Percentiles rank a stretch among this genome's conserved stretches.
These are phyloP conservation scores for Heterodera carotae DNA, from an alignment of 1,140 invertebrate genomes.

Conservation along the genomic window DNA sequence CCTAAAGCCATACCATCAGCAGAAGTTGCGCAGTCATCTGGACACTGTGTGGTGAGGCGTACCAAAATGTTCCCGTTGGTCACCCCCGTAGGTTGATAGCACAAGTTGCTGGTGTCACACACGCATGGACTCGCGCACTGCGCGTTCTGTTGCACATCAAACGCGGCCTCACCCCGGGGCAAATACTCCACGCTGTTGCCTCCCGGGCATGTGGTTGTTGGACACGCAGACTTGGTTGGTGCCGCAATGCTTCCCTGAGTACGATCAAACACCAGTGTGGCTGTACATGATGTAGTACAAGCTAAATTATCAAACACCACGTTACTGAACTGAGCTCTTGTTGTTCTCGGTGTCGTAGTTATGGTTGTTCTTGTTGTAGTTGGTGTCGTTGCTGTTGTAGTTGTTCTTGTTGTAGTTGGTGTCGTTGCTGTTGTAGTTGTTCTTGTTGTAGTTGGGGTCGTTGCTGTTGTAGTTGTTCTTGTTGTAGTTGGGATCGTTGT, in stretches of 20 bases:
- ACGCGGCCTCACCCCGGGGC: background rate
- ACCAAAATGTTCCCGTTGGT: slow-evolving; percentile 12
- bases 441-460: no score
- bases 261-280: background rate
- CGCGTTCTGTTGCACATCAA: background rate
- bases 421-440: no score
- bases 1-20: no score
- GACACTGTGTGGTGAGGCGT: background rate
- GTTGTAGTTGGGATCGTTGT: no score
- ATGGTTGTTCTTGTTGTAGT: no score
- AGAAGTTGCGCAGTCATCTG: background rate
- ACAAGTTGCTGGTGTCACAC: background rate
- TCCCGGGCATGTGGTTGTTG: background rate
- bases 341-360: no score
- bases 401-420: no score
- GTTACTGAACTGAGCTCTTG: no score
- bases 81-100: background rate
- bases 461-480: no score
- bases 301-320: no score
- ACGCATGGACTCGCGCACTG: slow-evolving; percentile 1
- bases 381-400: no score
- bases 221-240: background rate
- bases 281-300: background rate
- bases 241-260: background rate
- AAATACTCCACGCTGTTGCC: background rate